Evolutionary conservation across 2,888 invertebrate genomes (phyloP).

Genomic region (Pocota personata): DNA sequence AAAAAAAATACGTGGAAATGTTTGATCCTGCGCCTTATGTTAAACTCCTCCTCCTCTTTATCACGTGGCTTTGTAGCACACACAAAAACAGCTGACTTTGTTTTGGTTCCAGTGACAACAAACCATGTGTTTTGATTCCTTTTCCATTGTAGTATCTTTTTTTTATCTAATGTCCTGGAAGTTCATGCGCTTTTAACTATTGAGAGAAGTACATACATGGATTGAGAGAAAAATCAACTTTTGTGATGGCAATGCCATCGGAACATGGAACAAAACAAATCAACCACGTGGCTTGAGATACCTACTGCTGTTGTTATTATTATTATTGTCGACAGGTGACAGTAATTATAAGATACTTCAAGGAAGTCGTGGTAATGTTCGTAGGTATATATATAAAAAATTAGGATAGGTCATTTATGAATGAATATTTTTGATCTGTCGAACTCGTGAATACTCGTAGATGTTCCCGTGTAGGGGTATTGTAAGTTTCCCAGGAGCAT

Average conservation of each 20-base stretch:
- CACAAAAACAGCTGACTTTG: conserved; percentile 70
- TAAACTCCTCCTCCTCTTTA: conserved; percentile 68
- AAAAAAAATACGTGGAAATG: conserved; percentile 29
- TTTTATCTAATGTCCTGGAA: conserved; percentile 50
- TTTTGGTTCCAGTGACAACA: conserved; percentile 70
- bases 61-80: conserved; percentile 60
- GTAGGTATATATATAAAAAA: not conserved
- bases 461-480: no score
- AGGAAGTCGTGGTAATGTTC: not conserved
- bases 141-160: not conserved
- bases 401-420: not conserved
- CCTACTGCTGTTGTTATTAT: conserved; percentile 17
- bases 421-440: not conserved
- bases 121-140: conserved; percentile 50
- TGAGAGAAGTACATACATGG: conserved; percentile 34
- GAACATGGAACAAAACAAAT: conserved; percentile 49
- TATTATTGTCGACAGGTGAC: conserved; percentile 27
- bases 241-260: conserved; percentile 56
- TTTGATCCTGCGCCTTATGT: conserved; percentile 40
- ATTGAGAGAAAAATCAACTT: not conserved
- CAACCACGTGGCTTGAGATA: conserved; percentile 55
- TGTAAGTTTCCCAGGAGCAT: no score
- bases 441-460: no score
- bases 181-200: conserved; percentile 42
- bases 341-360: conserved; percentile 35